Evolutionary conservation across 2,797 vertebrate genomes (phyloP).

Genomic region (Meriones psammophilus): DNA sequence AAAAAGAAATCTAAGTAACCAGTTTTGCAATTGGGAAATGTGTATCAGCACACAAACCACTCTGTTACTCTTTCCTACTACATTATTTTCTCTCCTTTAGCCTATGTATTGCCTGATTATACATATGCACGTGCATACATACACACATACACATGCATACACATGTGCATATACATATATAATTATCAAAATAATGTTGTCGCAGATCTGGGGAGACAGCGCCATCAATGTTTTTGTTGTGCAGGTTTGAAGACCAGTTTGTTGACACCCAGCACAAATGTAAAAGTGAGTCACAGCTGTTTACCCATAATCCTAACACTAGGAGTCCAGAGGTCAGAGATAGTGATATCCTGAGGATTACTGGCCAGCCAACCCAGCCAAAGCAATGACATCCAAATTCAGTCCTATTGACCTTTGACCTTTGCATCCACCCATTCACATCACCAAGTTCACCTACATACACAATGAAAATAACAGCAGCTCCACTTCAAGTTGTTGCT

Average conservation of each 20-base stretch:
- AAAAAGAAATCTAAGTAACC: background rate
- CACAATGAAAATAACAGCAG: background rate
- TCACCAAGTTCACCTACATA: background rate
- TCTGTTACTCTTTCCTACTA: background rate
- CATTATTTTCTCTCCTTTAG: background rate
- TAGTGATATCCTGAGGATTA: background rate
- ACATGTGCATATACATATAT: background rate
- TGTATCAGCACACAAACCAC: background rate
- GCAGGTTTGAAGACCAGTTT: background rate
- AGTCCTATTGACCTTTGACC: background rate
- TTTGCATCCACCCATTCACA: accelerated
- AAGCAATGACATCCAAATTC: background rate
- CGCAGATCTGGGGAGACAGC: background rate
- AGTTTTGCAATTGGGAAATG: background rate
- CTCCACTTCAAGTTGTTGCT: background rate
- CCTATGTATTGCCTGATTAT: background rate
- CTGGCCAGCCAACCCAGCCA: background rate
- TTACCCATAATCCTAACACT: background rate
- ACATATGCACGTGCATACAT: no score
- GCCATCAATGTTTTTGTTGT: background rate
- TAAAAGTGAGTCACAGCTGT: background rate
- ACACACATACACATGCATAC: background rate
- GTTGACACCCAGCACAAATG: background rate
- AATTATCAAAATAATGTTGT: background rate
- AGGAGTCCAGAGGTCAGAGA: background rate